Evolutionary conservation across 1,140 invertebrate genomes (phyloP).

Genomic region (Steinernema khuongi): DNA sequence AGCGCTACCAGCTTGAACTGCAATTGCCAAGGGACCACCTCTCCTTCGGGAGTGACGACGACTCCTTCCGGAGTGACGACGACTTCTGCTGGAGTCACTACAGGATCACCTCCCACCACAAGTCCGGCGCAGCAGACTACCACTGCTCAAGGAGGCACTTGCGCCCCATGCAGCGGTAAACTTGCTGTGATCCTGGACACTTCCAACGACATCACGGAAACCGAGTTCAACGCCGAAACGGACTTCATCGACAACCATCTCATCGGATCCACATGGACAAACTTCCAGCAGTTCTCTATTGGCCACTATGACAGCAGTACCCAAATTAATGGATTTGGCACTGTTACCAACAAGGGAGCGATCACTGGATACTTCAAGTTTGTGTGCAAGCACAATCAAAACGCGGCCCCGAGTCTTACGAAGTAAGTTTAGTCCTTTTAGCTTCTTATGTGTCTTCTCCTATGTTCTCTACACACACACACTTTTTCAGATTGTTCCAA

Average conservation of each 20-base stretch:
- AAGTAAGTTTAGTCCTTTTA: no score
- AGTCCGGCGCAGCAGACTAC: neutral
- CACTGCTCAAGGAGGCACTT: neutral
- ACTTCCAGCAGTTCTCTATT: neutral
- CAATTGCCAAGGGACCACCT: neutral
- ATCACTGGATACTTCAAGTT: neutral
- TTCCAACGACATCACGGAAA: neutral
- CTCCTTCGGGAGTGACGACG: neutral
- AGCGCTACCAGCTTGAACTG: neutral
- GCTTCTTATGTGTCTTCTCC: no score
- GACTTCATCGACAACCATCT: neutral
- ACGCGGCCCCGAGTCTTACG: no score
- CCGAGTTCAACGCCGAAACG: neutral
- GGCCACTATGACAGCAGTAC: neutral
- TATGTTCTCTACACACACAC: no score
- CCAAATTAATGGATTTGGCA: neutral
- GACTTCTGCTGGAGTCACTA: no score
- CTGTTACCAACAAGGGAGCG: neutral
- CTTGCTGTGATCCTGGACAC: neutral
- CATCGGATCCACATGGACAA: neutral
- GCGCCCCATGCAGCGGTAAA: neutral
- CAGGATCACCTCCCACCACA: no score
- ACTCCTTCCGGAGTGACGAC: neutral
- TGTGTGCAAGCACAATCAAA: neutral
- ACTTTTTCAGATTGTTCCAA: no score